Evolutionary conservation across 1,140 invertebrate genomes (phyloP), one percentile per base, ranked within the genome.

Genomic region (Drosophila truncata): DNA sequence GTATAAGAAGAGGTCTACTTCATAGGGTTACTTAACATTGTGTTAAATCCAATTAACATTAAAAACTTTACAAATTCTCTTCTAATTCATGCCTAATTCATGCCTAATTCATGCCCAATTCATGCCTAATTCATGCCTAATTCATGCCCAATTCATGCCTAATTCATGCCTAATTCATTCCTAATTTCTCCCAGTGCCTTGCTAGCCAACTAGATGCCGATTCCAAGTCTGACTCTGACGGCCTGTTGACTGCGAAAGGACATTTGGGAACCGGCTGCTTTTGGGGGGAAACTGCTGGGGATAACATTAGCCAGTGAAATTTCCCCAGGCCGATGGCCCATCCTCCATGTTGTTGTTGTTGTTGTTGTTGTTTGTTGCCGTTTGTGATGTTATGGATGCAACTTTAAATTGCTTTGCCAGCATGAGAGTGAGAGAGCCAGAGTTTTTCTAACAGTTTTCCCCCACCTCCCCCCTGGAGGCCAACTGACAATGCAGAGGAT

Each of bases 361-460:
- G 55, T 31, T 69, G 41, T 33, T 78, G 66, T 42, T 62, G 55
- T 44, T 62, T 65, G 59, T 42, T 76, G 65, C 47, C 63, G 76
- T 66, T 80, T 72, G 75, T 82, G 78, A 86, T 86, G 84, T 87
- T 87, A 80, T 87, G 85, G 84, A 88, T 87, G 84, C 84, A 87
- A 88, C 84, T 87, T 87, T 87, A 87, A 87, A 87, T 87, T 87
- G 84, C 84, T 90, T 87, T 87, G 52, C 77, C 80, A 74, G 77
- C 66, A 47, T 18, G 31, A 42, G 35, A 52, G 46, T 18, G 66
- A 52, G 60, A 42, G 33, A 31, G 42, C 2, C 29, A 44, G 76
- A 80, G 77, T 87, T 87, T 88, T 87, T 87, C 84, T 88, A 87
- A 62, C 70, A 72, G 63, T 62, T 75, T 61, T 57, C 52, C 39